Conservation (phyloP, 2,888 invertebrate species). For the Eledona agricola region DNA sequence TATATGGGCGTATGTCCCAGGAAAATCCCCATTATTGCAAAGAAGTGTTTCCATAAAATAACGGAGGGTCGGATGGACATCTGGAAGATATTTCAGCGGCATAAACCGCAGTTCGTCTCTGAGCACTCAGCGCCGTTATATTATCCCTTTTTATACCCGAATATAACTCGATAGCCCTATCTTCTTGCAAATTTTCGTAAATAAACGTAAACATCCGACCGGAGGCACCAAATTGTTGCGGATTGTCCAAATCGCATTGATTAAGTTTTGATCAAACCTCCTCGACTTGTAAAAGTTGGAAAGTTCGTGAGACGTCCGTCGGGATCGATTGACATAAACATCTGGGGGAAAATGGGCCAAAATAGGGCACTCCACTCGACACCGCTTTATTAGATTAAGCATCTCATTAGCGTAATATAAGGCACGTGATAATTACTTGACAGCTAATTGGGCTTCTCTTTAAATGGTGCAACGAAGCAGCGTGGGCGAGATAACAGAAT, state of each 20-base stretch:
- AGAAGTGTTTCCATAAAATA: conserved; percentile 35
- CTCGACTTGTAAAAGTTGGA: conserved; percentile 8
- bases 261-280: conserved; percentile 12
- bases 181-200: no score
- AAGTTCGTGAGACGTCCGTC: conserved; percentile 3
- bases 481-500: conserved; percentile 26
- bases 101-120: conserved; percentile 36
- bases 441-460: conserved; percentile 29
- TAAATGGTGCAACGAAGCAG: conserved; percentile 18
- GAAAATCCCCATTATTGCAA: conserved; percentile 22
- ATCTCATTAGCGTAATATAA: conserved; percentile 31
- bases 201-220: no score
- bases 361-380: conserved; percentile 8
- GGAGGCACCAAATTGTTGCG: conserved; percentile 19
- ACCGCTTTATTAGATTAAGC: conserved; percentile 24
- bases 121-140: conserved; percentile 33
- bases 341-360: not conserved
- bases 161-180: no score
- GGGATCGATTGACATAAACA: conserved; percentile 5
- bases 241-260: conserved; percentile 10
- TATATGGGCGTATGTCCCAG: not conserved
- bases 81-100: conserved; percentile 34
- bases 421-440: conserved; percentile 34
- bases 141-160: conserved; percentile 33
- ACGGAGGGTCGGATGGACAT: conserved; percentile 26